Evolutionary conservation across 2,113 vertebrate genomes (phyloP).

Genomic region (Periophthalmodon schlosseri): DNA sequence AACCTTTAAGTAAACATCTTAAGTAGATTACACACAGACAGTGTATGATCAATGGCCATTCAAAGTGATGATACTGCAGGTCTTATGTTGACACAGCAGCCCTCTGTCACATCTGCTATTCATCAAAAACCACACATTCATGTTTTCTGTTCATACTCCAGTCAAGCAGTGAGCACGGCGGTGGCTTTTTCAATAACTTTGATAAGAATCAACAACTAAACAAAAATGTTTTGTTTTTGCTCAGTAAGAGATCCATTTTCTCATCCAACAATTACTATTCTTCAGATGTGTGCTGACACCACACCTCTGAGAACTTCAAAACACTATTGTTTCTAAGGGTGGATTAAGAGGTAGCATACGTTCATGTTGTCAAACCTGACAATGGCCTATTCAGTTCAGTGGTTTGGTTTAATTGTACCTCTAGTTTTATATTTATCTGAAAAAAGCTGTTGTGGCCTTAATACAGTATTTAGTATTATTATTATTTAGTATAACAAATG

Average conservation of each 20-base stretch:
- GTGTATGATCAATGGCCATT: neutral
- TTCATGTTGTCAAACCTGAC: conserved; percentile 21
- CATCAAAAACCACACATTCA: conserved; percentile 15
- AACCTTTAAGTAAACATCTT: neutral
- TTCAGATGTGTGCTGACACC: conserved; percentile 17
- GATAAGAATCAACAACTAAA: neutral
- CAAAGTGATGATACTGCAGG: conserved; percentile 1
- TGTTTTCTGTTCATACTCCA: conserved; percentile 32
- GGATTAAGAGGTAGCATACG: conserved; percentile 12
- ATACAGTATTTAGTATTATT: no score
- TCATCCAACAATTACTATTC: conserved; percentile 24
- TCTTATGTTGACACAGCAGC: conserved; percentile 33
- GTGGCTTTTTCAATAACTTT: conserved; percentile 12
- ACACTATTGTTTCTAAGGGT: conserved; percentile 30
- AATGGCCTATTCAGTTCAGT: neutral
- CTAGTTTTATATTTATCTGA: no score
- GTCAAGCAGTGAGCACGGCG: conserved; percentile 21
- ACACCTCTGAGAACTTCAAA: conserved; percentile 37
- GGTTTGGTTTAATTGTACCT: no score
- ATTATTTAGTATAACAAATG: no score
- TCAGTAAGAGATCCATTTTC: conserved; percentile 13
- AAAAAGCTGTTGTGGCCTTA: no score
- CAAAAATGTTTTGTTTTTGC: conserved; percentile 5
- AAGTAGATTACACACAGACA: neutral
- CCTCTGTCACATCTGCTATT: conserved; percentile 46